These are phyloP conservation scores for Megaustenia siamemsis DNA, from an alignment of 2,888 invertebrate species.

Conservation along the genomic window DNA sequence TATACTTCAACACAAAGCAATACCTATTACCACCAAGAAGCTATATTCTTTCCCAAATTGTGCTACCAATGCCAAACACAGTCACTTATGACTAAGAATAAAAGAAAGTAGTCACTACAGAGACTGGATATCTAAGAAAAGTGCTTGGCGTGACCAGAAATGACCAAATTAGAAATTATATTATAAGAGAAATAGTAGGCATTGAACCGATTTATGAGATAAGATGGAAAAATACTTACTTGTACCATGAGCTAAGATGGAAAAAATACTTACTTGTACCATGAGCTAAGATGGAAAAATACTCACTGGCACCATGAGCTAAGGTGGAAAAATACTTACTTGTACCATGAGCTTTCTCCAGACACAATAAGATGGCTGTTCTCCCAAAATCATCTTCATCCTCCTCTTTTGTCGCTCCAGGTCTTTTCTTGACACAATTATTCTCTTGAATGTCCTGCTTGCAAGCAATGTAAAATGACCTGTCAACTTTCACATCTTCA, in stretches of 20 bases:
- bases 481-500: conserved; percentile 93
- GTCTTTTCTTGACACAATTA: conserved; percentile 84
- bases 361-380: conserved; percentile 93
- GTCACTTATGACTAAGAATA: too few species aligned
- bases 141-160: too few species aligned
- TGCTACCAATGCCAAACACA: too few species aligned
- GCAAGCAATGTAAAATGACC: conserved; percentile 92
- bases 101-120: too few species aligned
- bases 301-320: conserved; percentile 78
- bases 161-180: too few species aligned
- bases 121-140: too few species aligned
- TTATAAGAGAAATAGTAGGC: too few species aligned
- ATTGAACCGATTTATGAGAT: too few species aligned
- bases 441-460: conserved; percentile 92
- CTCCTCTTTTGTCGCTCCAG: not conserved
- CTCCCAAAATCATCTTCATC: conserved; percentile 86
- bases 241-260: conserved; percentile 78
- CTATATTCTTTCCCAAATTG: too few species aligned
- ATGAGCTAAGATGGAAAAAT: too few species aligned
- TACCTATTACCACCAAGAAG: too few species aligned
- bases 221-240: conserved; percentile 73
- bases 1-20: too few species aligned
- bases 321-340: conserved; percentile 73
- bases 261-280: conserved; percentile 75
- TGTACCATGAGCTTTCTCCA: conserved; percentile 84